Conservation (phyloP, 2,888 invertebrate genomes). For the Yponomeuta evonymella region DNA sequence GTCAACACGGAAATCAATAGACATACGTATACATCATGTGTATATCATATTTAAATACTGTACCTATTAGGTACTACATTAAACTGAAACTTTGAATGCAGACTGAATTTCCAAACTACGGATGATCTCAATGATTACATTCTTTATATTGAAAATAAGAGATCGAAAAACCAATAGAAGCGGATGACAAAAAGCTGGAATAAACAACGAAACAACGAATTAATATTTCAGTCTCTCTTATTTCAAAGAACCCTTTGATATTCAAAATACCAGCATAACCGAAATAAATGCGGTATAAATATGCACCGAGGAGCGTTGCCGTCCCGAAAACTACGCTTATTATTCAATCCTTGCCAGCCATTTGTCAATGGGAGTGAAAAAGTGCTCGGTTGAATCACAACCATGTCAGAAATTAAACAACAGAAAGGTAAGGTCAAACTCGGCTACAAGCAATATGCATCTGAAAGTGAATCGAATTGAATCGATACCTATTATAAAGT, state of each 20-base stretch:
- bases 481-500: too few relatives aligned
- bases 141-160: not conserved
- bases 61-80: too few relatives aligned
- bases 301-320: slow-evolving; percentile 20
- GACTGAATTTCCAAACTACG: not conserved
- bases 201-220: not conserved
- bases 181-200: not conserved
- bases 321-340: slow-evolving; percentile 36
- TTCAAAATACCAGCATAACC: not conserved
- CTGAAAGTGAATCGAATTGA: not conserved
- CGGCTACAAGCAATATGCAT: not conserved
- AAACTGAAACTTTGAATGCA: too few relatives aligned
- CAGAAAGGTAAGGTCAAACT: not conserved
- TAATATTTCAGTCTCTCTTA: not conserved
- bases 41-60: too few relatives aligned
- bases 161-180: not conserved
- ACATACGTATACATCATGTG: too few relatives aligned
- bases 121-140: too few relatives aligned
- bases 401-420: slow-evolving; percentile 27
- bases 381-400: slow-evolving; percentile 34
- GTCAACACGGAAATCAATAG: too few relatives aligned
- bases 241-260: slow-evolving; percentile 5
- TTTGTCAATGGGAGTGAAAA: slow-evolving; percentile 43
- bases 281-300: not conserved
- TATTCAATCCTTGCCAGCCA: slow-evolving; percentile 51